A percentile compares a stretch with the other conserved stretches of the same genome.
phyloP scores from a whole-genome alignment of 2,113 vertebrate genomes.

The Peromyscus maniculatus region DNA sequence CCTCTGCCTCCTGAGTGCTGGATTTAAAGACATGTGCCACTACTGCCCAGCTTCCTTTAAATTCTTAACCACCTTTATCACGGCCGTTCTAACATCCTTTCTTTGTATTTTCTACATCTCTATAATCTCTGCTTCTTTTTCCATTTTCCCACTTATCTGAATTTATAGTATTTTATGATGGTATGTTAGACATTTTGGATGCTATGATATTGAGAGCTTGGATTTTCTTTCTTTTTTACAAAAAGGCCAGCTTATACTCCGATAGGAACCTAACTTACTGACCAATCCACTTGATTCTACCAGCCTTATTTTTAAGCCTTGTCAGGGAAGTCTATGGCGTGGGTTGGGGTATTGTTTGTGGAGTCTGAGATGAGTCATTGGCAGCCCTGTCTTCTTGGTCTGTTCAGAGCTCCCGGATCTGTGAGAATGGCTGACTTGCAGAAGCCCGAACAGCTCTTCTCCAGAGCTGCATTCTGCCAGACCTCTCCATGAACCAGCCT shows the following conservation, averaged over 20 bases:
- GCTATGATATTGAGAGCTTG: background rate
- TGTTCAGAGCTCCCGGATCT: background rate
- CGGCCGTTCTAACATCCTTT: background rate
- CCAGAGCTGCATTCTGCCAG: background rate
- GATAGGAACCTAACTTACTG: background rate
- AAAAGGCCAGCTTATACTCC: conserved; percentile 14
- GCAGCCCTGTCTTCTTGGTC: background rate
- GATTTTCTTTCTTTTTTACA: conserved; percentile 1
- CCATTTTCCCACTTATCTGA: background rate
- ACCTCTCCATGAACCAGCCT: background rate
- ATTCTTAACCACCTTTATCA: conserved; percentile 23
- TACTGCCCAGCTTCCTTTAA: background rate
- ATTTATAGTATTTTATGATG: conserved; percentile 21
- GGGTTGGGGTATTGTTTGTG: background rate
- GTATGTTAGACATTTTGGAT: background rate
- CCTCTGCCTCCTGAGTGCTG: background rate
- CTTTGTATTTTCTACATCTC: conserved; percentile 38
- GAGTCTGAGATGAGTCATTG: background rate
- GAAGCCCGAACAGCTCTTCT: background rate
- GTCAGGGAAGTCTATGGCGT: background rate
- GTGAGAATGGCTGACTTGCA: background rate
- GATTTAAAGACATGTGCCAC: background rate
- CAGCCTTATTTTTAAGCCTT: conserved; percentile 22
- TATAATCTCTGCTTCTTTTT: conserved; percentile 38
- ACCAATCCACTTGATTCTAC: background rate